Base-by-base conservation (phyloP, 2,888 invertebrate genomes). In the Rhyacophila evoluta region DNA sequence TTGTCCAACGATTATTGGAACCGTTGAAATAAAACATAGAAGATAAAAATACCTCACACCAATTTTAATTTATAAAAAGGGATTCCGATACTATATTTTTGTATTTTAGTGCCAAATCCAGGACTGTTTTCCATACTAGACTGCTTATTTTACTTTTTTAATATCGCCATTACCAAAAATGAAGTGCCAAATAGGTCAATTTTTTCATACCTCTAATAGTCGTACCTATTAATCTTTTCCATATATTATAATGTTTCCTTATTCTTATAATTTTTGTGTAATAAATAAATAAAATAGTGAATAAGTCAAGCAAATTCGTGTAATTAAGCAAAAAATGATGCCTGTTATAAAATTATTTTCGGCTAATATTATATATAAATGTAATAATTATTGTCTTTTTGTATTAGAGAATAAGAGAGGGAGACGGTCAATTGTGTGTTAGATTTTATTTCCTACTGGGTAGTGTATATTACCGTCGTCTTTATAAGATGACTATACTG, bases 141-240 rank as follows among this genome's bases (percentile, higher is more conserved):
- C 55, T 55, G 55, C 69, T 29, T 69, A 5, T 69, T 69, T 29
- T 1, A 69, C 28, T 12, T 36, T 36, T 71, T 69, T 25, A 36
- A 36, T 33, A 12, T 36, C 15, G 11, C 12, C 10, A 8, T 55
- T 19, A 55, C 55, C 55, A 55, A 55, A 33, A 55, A 55, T 38
- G 19, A 27, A 36, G 72, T 72, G 72, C 72, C 72, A 72, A 72
- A 72, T 39, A 39, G 72, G 72, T 72, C 38, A 72, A 72, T 72
- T 72, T 15, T 72, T 72, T 72, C 33, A 38, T 72, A 38, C 38
- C 72, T 72, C 38, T 36, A 10, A 39, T 36, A 27, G 38, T 38
- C 37, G 38, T 39, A 36, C 25, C 12, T 33, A 71, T 33, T 25
- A 36, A 72, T 10, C 72, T 72, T 15, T 33, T 72, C 25, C 12